phyloP scores from a whole-genome alignment of 2,888 invertebrate genomes.

The Cryptocephalus moraei region DNA sequence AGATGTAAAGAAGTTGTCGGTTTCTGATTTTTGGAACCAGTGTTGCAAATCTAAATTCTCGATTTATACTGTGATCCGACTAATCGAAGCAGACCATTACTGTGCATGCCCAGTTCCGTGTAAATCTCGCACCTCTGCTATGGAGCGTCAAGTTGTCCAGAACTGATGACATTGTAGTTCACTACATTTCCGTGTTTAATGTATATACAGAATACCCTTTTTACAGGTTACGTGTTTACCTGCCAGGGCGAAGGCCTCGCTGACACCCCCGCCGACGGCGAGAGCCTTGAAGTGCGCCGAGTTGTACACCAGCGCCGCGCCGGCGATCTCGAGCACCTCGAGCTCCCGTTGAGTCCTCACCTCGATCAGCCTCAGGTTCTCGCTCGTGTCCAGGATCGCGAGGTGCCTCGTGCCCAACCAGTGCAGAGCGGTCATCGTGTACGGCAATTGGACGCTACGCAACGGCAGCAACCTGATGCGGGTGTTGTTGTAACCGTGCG shows the following conservation, averaged over 20 bases:
- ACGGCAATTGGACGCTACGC: constrained; percentile 59
- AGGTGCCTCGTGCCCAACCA: constrained; percentile 77
- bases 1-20: no score
- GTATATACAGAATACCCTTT: not conserved
- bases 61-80: no score
- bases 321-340: constrained; percentile 70
- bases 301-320: constrained; percentile 73
- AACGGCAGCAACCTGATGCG: constrained; percentile 49
- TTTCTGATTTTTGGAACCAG: no score
- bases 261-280: constrained; percentile 91
- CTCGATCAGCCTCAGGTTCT: constrained; percentile 80
- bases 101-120: no score
- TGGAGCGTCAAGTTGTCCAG: no score
- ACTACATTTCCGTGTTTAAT: no score
- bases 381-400: constrained; percentile 74
- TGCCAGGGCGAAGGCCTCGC: constrained; percentile 65
- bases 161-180: no score
- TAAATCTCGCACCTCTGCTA: no score
- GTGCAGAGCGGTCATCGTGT: constrained; percentile 64
- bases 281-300: constrained; percentile 84
- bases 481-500: constrained; percentile 43
- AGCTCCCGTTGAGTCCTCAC: constrained; percentile 80
- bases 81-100: no score
- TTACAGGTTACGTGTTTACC: constrained; percentile 24
- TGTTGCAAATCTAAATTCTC: no score